A percentile compares a stretch with the other conserved stretches of the same genome.
Evolutionary conservation across 64 coral and sea anemone genomes (phyloP).

Genomic region (Cladopsammia gracilis): DNA sequence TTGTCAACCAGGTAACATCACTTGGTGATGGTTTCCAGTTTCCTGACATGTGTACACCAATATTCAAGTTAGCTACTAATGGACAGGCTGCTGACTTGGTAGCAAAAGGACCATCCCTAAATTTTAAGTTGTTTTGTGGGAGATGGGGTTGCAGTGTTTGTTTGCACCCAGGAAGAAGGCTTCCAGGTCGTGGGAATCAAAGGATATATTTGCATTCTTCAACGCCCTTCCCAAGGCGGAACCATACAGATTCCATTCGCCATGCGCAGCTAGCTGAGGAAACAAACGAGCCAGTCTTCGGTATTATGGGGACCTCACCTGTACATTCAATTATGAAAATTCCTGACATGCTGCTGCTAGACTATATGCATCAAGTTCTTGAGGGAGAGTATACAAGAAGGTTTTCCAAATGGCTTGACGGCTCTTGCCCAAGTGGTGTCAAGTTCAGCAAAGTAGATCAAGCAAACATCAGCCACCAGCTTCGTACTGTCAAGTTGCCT

Average conservation of each 20-base stretch:
- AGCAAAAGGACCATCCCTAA: slow-evolving; percentile 83
- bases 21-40: slow-evolving; percentile 69
- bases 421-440: slow-evolving; percentile 63
- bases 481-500: slow-evolving; percentile 43
- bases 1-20: slow-evolving; percentile 65
- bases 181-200: slow-evolving; percentile 71
- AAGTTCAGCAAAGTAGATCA: slow-evolving; percentile 9
- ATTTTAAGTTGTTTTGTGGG: slow-evolving; percentile 70
- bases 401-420: slow-evolving; percentile 65
- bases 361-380: slow-evolving; percentile 90
- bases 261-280: slow-evolving; percentile 66
- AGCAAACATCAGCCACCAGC: slow-evolving; percentile 21
- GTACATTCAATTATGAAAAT: slow-evolving; percentile 73
- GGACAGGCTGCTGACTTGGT: slow-evolving; percentile 70
- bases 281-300: slow-evolving; percentile 56
- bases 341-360: slow-evolving; percentile 79
- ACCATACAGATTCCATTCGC: slow-evolving; percentile 47
- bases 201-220: slow-evolving; percentile 59
- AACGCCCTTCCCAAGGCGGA: slow-evolving; percentile 42
- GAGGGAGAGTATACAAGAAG: slow-evolving; percentile 84
- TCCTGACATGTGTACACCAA: slow-evolving; percentile 16
- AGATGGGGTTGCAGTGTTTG: slow-evolving; percentile 66
- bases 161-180: slow-evolving; percentile 68
- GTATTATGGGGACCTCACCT: slow-evolving; percentile 59
- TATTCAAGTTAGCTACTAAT: slow-evolving; percentile 67